Evolutionary conservation across 2,113 vertebrate species (phyloP), one percentile per base, ranked within the genome.

Genomic region (Callithrix jacchus): DNA sequence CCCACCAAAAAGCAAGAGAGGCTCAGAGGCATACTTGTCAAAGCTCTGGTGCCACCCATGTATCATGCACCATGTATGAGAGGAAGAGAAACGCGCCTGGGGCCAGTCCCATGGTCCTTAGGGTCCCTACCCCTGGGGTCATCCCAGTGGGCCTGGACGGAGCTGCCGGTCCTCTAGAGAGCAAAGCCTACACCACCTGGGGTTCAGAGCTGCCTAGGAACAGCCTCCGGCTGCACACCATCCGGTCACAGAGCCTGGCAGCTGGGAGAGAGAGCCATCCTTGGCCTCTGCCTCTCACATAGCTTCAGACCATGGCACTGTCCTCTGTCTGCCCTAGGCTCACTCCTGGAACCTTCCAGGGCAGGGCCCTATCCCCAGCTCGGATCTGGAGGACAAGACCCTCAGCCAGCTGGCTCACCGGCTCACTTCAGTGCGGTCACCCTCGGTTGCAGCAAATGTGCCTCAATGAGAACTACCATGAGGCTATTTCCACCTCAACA

Each of bases 381-480:
- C 2, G 0, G 6, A 37, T 32, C 76, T 12, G 0, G 49, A 87
- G 70, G 27, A 13, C 0, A 8, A 56, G 56, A 23, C 23, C 6
- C 58, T 18, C 0, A 4, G 5, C 47, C 10, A 0, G 52, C 66
- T 2, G 42, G 76, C 30, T 21, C 47, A 0, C 9, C 2, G 10
- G 27, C 68, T 76, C 45, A 17, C 8, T 6, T 37, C 23, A 4
- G 6, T 0, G 47, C 0, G 6, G 14, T 8, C 32, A 4, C 64
- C 87, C 56, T 2, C 7, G 4, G 35, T 20, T 35, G 0, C 54
- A 0, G 52, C 52, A 20, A 25, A 17, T 0, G 1, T 32, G 7
- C 18, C n/a, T 7, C 7, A 2, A 7, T 2, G 14, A 25, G n/a
- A 17, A 18, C 32, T 0, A 0, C 23, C 17, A 0, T 23, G 8